Evolutionary conservation across 2,113 vertebrate species (phyloP).

Genomic region (Zosterops borbonicus): DNA sequence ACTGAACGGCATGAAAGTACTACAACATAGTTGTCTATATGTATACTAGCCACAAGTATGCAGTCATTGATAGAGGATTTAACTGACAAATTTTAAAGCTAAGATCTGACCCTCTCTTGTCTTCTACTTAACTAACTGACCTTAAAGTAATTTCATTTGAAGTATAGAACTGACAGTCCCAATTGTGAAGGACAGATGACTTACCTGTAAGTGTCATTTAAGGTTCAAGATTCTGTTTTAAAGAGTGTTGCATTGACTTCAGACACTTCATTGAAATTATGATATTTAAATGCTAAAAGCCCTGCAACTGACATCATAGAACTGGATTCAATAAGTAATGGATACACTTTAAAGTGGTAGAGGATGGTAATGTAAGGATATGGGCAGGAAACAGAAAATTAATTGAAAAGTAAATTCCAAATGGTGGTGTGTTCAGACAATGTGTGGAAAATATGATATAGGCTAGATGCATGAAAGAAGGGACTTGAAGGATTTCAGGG

Average conservation of each 20-base stretch:
- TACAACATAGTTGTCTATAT: background rate
- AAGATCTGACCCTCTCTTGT: background rate
- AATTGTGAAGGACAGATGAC: background rate
- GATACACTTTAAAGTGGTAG: conserved; percentile 55
- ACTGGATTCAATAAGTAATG: conserved; percentile 52
- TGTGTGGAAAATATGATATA: background rate
- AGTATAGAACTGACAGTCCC: background rate
- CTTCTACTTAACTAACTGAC: background rate
- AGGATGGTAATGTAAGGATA: conserved; percentile 38
- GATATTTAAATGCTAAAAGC: conserved; percentile 32
- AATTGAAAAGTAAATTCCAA: conserved; percentile 31
- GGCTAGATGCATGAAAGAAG: background rate
- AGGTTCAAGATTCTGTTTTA: conserved; percentile 25
- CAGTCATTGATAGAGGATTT: background rate
- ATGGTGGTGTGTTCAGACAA: background rate
- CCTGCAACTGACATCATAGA: conserved; percentile 46
- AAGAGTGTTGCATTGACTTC: background rate
- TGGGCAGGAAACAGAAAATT: conserved; percentile 59
- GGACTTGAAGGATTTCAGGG: background rate
- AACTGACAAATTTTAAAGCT: conserved; percentile 7
- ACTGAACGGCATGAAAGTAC: conserved; percentile 34
- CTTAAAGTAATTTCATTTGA: conserved; percentile 18
- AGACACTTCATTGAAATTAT: conserved; percentile 52
- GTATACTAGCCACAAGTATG: background rate
- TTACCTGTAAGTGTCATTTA: conserved; percentile 14